Conservation (phyloP, 2,888 invertebrate genomes). For the Zaprionus bogoriensis region DNA sequence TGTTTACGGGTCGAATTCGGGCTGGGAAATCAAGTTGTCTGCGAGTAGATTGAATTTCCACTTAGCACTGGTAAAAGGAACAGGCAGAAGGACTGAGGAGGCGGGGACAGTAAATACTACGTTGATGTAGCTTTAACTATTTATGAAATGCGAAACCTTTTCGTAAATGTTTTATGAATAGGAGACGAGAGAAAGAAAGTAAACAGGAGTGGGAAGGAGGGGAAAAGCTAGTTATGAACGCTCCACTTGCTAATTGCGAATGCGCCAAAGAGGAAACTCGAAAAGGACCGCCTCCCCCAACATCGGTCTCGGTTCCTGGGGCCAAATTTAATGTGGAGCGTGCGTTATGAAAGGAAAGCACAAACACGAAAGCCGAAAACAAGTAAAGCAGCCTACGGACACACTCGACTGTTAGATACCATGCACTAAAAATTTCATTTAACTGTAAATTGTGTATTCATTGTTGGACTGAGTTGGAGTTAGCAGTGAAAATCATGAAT, state of each 20-base stretch:
- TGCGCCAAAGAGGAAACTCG: slow-evolving; percentile 52
- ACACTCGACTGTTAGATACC: too few relatives aligned
- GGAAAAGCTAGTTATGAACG: slow-evolving; percentile 24
- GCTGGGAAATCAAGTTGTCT: slow-evolving; percentile 15
- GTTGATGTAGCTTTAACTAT: not conserved
- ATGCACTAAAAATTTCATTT: too few relatives aligned
- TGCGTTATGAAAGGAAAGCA: slow-evolving; percentile 26
- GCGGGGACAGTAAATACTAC: not conserved
- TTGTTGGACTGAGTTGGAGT: too few relatives aligned
- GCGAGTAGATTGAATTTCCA: slow-evolving; percentile 44
- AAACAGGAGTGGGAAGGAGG: not conserved
- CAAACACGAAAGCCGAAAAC: slow-evolving; percentile 1
- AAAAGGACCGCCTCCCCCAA: slow-evolving; percentile 19
- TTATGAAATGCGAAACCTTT: slow-evolving; percentile 1
- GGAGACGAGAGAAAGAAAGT: not conserved
- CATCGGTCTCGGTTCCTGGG: slow-evolving; percentile 4
- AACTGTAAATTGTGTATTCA: too few relatives aligned
- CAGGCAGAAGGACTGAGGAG: not conserved
- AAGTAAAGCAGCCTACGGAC: too few relatives aligned
- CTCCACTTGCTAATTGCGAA: slow-evolving; percentile 59
- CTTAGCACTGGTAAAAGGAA: not conserved
- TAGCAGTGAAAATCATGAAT: too few relatives aligned
- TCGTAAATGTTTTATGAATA: not conserved
- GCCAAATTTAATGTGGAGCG: slow-evolving; percentile 37
- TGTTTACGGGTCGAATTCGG: too few relatives aligned